Evolutionary conservation across 2,113 vertebrate species (phyloP).

Genomic region (Pachypanchax playfairii): DNA sequence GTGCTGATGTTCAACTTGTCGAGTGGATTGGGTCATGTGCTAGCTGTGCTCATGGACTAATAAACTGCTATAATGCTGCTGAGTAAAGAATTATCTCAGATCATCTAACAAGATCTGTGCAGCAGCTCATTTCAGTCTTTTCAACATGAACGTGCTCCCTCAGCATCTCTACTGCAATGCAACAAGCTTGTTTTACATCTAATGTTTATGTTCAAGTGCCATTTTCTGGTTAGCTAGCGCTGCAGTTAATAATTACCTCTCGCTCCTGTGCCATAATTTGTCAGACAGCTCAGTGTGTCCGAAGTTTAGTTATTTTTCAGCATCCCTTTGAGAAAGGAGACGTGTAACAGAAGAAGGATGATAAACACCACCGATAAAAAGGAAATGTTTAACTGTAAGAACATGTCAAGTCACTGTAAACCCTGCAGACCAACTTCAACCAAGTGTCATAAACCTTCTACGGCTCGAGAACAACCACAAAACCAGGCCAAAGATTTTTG

Average conservation of each 20-base stretch:
- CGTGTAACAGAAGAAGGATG: neutral
- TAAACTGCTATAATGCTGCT: neutral
- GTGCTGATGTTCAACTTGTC: neutral
- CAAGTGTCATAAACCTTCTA: no score
- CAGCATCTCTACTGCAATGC: neutral
- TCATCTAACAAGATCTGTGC: neutral
- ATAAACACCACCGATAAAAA: no score
- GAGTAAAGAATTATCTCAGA: neutral
- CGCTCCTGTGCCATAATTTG: no score
- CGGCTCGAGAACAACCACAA: no score
- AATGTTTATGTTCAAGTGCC: neutral
- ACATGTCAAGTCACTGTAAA: no score
- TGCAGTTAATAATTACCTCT: neutral
- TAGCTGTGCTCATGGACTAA: neutral
- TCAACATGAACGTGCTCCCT: neutral
- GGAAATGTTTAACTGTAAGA: no score
- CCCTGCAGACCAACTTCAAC: no score
- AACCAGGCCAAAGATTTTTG: no score
- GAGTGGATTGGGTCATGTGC: neutral
- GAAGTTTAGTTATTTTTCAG: neutral
- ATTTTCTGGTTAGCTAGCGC: neutral
- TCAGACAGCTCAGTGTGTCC: neutral
- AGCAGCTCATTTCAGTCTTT: neutral
- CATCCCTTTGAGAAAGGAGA: neutral
- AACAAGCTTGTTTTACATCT: neutral